These are phyloP conservation scores for Bombus impatiens DNA, from an alignment of 1,140 invertebrate genomes.

Conservation along the genomic window DNA sequence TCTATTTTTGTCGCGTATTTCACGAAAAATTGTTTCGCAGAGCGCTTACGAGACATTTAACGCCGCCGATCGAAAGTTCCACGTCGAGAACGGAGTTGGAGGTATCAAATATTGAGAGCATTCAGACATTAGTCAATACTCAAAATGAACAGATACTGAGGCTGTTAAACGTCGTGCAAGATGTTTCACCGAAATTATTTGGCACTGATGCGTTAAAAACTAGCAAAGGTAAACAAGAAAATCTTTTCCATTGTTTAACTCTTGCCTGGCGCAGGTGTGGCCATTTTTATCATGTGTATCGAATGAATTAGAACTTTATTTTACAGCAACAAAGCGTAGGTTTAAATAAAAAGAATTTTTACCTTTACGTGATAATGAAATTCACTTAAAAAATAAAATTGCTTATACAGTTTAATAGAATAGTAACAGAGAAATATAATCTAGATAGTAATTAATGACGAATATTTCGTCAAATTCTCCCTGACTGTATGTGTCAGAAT, in stretches of 20 bases:
- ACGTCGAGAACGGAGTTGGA: constrained; percentile 46
- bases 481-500: too few relatives aligned
- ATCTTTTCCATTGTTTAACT: too few relatives aligned
- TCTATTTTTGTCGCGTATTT: not conserved
- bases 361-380: not conserved
- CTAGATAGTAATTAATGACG: not conserved
- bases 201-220: constrained; percentile 76
- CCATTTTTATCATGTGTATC: not conserved
- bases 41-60: constrained; percentile 72
- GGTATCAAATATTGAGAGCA: constrained; percentile 73
- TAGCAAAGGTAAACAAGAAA: constrained; percentile 45
- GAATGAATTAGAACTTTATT: not conserved
- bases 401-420: not conserved
- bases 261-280: not conserved
- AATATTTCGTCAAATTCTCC: too few relatives aligned
- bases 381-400: not conserved
- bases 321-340: too few relatives aligned
- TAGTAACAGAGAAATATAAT: not conserved
- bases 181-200: constrained; percentile 77
- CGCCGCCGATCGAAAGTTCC: constrained; percentile 59
- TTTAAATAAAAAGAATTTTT: not conserved
- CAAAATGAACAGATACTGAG: constrained; percentile 79
- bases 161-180: constrained; percentile 76
- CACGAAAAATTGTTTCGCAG: constrained; percentile 46
- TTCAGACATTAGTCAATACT: constrained; percentile 79